Evolutionary conservation across 2,113 vertebrate species (phyloP).

Genomic region (Trogon surrucura): DNA sequence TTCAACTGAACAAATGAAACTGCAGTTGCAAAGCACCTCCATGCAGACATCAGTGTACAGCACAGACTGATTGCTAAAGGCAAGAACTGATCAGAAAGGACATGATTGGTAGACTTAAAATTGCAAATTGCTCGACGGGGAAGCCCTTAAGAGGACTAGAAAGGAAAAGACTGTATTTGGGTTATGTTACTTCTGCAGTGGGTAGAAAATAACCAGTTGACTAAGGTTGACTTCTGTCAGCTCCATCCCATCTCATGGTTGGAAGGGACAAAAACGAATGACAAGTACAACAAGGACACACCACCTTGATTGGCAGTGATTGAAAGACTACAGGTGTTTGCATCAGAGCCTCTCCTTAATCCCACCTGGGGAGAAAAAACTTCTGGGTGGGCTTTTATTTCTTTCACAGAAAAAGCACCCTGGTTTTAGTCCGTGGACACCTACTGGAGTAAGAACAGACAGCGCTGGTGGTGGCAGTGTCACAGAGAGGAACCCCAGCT

Average conservation of each 20-base stretch:
- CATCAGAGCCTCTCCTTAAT: neutral
- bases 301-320: neutral
- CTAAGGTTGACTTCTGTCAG: neutral
- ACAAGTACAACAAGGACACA: rapidly evolving
- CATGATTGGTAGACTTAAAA: neutral
- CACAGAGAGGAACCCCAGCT: neutral
- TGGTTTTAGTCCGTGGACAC: neutral
- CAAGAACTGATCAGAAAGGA: neutral
- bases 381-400: neutral
- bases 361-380: neutral
- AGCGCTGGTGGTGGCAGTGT: neutral
- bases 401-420: neutral
- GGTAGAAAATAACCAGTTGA: neutral
- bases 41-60: neutral
- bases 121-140: neutral
- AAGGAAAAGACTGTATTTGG: neutral
- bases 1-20: neutral
- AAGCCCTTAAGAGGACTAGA: neutral
- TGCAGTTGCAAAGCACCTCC: neutral
- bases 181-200: neutral
- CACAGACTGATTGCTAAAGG: neutral
- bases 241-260: rapidly evolving
- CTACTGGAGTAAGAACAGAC: neutral
- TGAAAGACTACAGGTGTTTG: neutral
- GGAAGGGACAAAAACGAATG: neutral